These are phyloP conservation scores for Montipora sp. DNA, from an alignment of 64 coral and sea anemone species.

Conservation along the genomic window DNA sequence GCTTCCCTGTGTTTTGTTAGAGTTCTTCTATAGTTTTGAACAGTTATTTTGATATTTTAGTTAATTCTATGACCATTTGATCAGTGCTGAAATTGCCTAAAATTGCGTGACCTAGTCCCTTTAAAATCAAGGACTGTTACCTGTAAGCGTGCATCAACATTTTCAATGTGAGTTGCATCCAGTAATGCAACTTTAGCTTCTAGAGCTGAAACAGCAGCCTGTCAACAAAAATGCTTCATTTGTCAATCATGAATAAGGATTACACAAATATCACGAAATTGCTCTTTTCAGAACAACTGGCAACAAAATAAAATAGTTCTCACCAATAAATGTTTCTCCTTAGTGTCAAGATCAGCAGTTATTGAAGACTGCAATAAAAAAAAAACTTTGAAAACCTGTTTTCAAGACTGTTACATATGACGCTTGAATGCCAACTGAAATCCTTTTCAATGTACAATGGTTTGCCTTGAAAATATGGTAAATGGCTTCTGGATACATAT, in stretches of 20 bases:
- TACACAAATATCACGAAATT: too few relatives aligned
- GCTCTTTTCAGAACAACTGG: too few relatives aligned
- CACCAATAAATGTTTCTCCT: constrained; percentile 92
- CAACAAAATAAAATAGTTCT: constrained; percentile 1
- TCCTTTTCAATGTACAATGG: too few relatives aligned
- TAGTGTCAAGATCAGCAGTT: constrained; percentile 89
- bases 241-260: background rate
- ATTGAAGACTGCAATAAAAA: constrained; percentile 75
- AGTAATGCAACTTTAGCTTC: constrained; percentile 90
- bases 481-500: too few relatives aligned
- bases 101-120: too few relatives aligned
- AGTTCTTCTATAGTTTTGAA: too few relatives aligned
- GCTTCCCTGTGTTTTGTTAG: too few relatives aligned
- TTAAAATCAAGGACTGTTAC: constrained; percentile 19
- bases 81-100: too few relatives aligned
- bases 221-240: constrained; percentile 12
- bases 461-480: too few relatives aligned
- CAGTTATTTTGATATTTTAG: too few relatives aligned
- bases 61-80: too few relatives aligned
- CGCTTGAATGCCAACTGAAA: too few relatives aligned
- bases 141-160: constrained; percentile 96
- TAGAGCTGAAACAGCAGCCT: constrained; percentile 81
- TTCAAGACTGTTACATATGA: background rate
- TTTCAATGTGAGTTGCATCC: constrained; percentile 92
- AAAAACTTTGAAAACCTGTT: background rate